Conservation (phyloP, 2,113 vertebrate genomes). For the Asarcornis scutulata region DNA sequence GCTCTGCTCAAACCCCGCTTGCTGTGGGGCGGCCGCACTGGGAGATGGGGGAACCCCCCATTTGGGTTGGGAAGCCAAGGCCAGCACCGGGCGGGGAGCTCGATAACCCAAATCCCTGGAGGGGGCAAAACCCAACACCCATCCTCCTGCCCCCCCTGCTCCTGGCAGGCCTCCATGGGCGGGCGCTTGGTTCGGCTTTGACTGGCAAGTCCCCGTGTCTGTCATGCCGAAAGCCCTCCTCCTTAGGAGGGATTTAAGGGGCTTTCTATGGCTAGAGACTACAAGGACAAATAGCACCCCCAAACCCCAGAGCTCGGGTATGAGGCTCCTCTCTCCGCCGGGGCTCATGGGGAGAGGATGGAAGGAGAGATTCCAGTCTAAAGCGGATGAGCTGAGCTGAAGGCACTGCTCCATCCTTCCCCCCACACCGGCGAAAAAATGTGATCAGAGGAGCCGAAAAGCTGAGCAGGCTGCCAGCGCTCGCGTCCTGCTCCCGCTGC, state of each 20-base stretch:
- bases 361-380: neutral
- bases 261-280: constrained; percentile 65
- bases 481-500: neutral
- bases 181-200: neutral
- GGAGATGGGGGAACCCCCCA: neutral
- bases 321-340: neutral
- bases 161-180: neutral
- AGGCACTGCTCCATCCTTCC: neutral
- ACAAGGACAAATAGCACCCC: constrained; percentile 57
- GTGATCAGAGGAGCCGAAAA: neutral
- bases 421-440: neutral
- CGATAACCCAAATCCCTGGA: neutral
- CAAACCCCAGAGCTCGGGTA: neutral
- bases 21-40: neutral
- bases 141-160: neutral
- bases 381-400: neutral
- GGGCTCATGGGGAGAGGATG: neutral
- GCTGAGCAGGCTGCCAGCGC: neutral
- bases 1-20: no score
- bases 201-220: constrained; percentile 27
- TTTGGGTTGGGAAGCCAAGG: neutral
- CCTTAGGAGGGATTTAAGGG: constrained; percentile 60
- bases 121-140: neutral
- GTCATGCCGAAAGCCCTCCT: constrained; percentile 7
- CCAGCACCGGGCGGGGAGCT: neutral